Base-by-base conservation (phyloP, 1,140 invertebrate genomes). In the Sitobion miscanthi region DNA sequence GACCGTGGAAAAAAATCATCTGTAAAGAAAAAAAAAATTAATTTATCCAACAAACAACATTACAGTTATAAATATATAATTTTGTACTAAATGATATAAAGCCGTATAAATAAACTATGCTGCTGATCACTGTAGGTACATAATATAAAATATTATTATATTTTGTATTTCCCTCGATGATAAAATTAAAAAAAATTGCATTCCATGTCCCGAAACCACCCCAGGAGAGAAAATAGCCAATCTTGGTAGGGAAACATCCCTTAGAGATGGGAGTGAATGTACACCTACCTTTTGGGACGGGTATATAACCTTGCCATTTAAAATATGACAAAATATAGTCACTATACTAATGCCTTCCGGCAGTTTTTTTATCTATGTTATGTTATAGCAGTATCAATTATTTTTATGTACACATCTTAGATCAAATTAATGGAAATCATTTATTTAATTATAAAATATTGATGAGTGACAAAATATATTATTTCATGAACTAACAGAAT, bases 1-100 rank as follows among this genome's bases (percentile, higher is more conserved):
- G 90, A 35, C 90, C 90, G 5, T 91, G 90, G 45, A 91, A 83
- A 49, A 91, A 91, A 35, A 91, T 82, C 25, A 91, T 91, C 90
- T 91, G 45, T n/a, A 83, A 91, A 47, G 45, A 38, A 14, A n/a
- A 88, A 88, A 87, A 86, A 88, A 14, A 30, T 69, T 69, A 69
- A 69, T 69, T n/a, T n/a, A 69, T 69, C 62, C 14, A 69, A n/a
- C 62, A 69, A 69, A 69, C 11, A n/a, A 14, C 9, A 69, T 69
- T 30, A 69, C 62, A 69, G 30, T 69, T 69, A 30, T 69, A 69
- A 69, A 30, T 69, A 69, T 69, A 69, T 69, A 30, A 69, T 69
- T 69, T n/a, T 1, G 30, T 69, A n/a, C 62, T 69, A 69, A 69
- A 69, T 69, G 30, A n/a, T 69, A 4, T 69, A 62, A 25, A 30